Percentiles rank a stretch among this genome's conserved stretches.
phyloP scores from a whole-genome alignment of 2,888 invertebrate genomes.

The Caenorhabditis wallacei region DNA sequence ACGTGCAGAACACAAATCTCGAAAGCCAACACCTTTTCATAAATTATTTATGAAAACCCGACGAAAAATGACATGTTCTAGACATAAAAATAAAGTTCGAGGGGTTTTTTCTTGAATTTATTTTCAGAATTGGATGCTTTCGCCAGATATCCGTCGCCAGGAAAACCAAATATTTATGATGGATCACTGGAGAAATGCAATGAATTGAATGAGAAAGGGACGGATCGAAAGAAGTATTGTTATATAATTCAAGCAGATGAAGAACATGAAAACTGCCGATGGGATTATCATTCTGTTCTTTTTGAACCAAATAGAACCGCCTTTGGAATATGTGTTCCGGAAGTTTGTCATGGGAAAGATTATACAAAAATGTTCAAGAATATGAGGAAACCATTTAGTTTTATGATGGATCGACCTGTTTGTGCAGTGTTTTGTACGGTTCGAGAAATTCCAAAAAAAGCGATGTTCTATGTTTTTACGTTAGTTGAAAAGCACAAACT shows the following conservation, averaged over 20 bases:
- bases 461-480: slow-evolving; percentile 35
- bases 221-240: slow-evolving; percentile 31
- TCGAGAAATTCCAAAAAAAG: slow-evolving; percentile 23
- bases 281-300: slow-evolving; percentile 34
- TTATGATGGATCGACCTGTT: slow-evolving; percentile 41
- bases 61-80: slow-evolving; percentile 19
- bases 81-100: slow-evolving; percentile 9
- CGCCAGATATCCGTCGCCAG: slow-evolving; percentile 20
- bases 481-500: background rate
- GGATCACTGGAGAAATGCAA: slow-evolving; percentile 32
- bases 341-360: slow-evolving; percentile 41
- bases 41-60: slow-evolving; percentile 34
- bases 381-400: slow-evolving; percentile 24
- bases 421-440: slow-evolving; percentile 48
- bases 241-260: slow-evolving; percentile 34
- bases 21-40: slow-evolving; percentile 14
- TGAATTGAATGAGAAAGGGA: slow-evolving; percentile 7
- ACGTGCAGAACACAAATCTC: slow-evolving; percentile 41
- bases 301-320: slow-evolving; percentile 26
- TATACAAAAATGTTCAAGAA: slow-evolving; percentile 5
- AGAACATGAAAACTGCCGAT: slow-evolving; percentile 9
- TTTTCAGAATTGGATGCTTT: slow-evolving; percentile 48
- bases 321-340: slow-evolving; percentile 45
- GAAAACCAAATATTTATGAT: slow-evolving; percentile 38
- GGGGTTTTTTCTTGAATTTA: background rate